Evolutionary conservation across 1,140 invertebrate genomes (phyloP), one percentile per base, ranked within the genome.

Genomic region (Drosophila pectinifera): DNA sequence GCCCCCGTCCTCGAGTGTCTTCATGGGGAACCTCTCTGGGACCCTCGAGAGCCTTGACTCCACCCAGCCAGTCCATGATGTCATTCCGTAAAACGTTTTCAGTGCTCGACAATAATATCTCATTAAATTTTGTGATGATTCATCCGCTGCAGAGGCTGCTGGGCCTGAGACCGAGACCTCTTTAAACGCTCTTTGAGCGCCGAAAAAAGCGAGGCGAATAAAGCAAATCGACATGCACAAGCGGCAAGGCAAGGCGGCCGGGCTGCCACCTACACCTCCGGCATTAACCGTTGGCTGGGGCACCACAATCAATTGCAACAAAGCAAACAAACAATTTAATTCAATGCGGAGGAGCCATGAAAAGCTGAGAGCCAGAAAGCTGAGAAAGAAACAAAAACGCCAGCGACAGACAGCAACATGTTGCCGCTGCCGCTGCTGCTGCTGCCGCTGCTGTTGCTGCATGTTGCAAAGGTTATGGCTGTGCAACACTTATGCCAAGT

Each of bases 261-360:
- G 57, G 61, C 63, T 53, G 64, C 72, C 79, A 88, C 78, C 78
- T 76, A 85, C 81, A 73, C 68, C 80, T 74, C 58, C 74, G 76
- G 54, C 88, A 91, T 88, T 84, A 88, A 88, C 82, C 89, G 78
- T 90, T 90, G 62, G 83, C 82, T 79, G 76, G 77, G 84, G 58
- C 67, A 70, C 72, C 84, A 90, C 85, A 89, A 89, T 89, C 84
- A 90, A 80, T 85, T 89, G 84, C 80, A 85, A 78, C 76, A 90
- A 90, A 90, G 74, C 88, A 90, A 91, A 91, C 82, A 91, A 91
- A 91, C 88, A 91, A 88, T 91, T 91, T 91, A 91, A 91, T 91
- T 91, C 88, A 90, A 90, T 91, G 88, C 84, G 84, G 80, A 72
- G 74, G 73, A 78, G 63, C 73, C 73, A 65, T 74, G 73, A 74